Evolutionary conservation across 2,797 vertebrate genomes (phyloP), one percentile per base, ranked within the genome.

Genomic region (Tragelaphus eurycerus): DNA sequence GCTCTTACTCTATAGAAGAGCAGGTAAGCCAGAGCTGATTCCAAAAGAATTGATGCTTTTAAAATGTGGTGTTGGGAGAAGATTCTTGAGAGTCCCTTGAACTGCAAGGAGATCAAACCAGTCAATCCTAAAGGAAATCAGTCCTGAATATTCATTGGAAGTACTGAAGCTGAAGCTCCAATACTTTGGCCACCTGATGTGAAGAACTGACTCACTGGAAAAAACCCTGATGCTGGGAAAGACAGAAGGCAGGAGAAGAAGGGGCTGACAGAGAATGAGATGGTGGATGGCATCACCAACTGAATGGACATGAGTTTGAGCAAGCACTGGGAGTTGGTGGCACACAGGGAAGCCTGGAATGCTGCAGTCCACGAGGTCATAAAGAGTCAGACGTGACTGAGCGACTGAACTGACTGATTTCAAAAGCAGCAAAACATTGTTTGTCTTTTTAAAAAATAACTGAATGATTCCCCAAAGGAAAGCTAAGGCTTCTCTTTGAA

Each of bases 341-440:
- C 0, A 0, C 5, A 71, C 34, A 71, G 34, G 64, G 64, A 67
- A 67, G n/a, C n/a, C n/a, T 71, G n/a, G 34, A 0, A 0, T 71
- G 34, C 34, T 38, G 64, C 34, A 71, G 64, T 71, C 64, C 64
- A 12, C 23, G 34, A 38, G 2, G 5, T 71, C 64, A 71, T 19
- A 38, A 71, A 71, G 34, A 38, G 34, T 71, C 17, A 0, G n/a
- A 38, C 64, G 6, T 71, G 64, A 38, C 19, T 71, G n/a, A 71
- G 19, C 0, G 0, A 38, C 64, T 21, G 19, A 71, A 71, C 19
- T 71, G 64, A 71, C 48, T 10, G 19, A 83, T 21, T 89, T 29
- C 55, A 76, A 83, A 86, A 25, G 52, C 38, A 93, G 54, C 11
- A 84, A 89, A 34, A 67, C 0, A 55, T 55, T 38, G 48, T 7